Base-by-base conservation (phyloP, 2,888 invertebrate species). In the Trachelus troglodyta region DNA sequence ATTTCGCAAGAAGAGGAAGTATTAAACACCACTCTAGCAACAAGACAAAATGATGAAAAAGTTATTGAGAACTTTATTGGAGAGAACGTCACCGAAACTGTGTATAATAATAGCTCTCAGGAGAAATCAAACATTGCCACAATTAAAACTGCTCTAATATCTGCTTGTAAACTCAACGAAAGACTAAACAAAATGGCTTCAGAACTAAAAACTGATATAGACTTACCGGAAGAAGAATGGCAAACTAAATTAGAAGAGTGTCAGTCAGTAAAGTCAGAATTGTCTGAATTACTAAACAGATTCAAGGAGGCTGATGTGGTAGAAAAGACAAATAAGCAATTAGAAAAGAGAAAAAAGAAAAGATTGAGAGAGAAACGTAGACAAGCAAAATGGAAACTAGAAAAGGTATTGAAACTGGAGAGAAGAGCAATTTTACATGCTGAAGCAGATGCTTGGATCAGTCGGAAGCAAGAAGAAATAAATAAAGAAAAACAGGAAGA, bases 381-480 rank as follows among this genome's bases (percentile, higher is more conserved):
- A 73, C 88, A 90, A 56, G 85, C 88, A 69, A 91, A 91, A 75
- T 87, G 85, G 71, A 92, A 92, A 77, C 86, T 83, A 31, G 91
- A 92, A 73, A 93, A 92, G 83, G 88, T 92, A 82, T 90, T 92
- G 12, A 90, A 90, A 79, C 83, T 87, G 1, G 92, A 92, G 80
- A 90, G 91, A 71, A 90, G 92, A 77, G 89, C 92, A 81, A 93
- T 94, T 83, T 91, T 93, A 76, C 94, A 95, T 79, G 92, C 93
- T 77, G 92, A 94, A 82, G 94, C 95, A 83, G 95, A 96, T 92
- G 93, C 93, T 74, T 95, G 95, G 93, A 92, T 96, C 80, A 93
- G 94, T 82, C 93, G 93, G 79, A 94, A 95, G 87, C 93, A 94
- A 84, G 94, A 95, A 86, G 93, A 94, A 78, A 94, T 94, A 69